Evolutionary conservation across 2,888 invertebrate species (phyloP), one percentile per base, ranked within the genome.

Genomic region (Ypsolopha sequella): DNA sequence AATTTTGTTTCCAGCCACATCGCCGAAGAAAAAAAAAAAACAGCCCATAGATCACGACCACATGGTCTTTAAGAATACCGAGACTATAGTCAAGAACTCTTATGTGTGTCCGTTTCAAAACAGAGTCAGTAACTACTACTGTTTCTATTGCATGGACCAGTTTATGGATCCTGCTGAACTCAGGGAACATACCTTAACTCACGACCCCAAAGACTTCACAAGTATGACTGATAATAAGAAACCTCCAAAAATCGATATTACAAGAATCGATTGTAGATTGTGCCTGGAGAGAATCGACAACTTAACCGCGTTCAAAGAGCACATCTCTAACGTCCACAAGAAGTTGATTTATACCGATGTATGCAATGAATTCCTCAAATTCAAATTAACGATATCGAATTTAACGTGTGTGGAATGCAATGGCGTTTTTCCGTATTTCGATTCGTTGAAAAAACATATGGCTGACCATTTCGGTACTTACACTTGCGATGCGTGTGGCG

Each of bases 101-200:
- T 86, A 68, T 14, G 76, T 81, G 6, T 81, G 80, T 43, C 85
- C 85, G 0, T 82, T 82, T 54, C 69, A 69, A 33, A 80, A 77
- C 38, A 57, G 80, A 33, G 77, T 80, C 34, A 81, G 80, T 51
- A 79, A 78, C 49, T 84, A 82, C 52, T 85, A 84, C 39, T 86
- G 85, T 49, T 80, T 71, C 24, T 86, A 85, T 39, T 86, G 85
- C 54, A 65, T 74, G 13, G 80, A 80, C 10, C 81, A 81, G n/a
- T 85, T 81, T 59, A 80, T 78, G 0, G 78, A 81, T 39, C 81
- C 85, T 0, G 65, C 57, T 0, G 84, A 85, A 52, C 52, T 86
- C 0, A 57, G 84, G 7, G 76, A 76, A 1, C 85, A 85, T 50
- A 85, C 85, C 0, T 43, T 73, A 0, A 62, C 70, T 0, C 85